Conservation (phyloP, 2,113 vertebrate genomes). For the Ia io region DNA sequence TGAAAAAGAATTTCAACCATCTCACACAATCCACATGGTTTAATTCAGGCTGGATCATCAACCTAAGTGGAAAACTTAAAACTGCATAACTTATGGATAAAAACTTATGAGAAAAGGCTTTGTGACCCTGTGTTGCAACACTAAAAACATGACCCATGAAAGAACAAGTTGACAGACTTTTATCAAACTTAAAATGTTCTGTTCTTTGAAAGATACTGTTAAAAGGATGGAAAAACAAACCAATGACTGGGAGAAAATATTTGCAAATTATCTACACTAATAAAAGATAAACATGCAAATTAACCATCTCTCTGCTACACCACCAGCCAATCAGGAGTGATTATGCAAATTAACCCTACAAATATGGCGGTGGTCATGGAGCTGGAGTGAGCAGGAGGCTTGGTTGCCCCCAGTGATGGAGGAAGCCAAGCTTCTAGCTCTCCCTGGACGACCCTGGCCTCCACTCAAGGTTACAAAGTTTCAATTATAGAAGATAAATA, state of each 20-base stretch:
- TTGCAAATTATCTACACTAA: neutral
- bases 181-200: neutral
- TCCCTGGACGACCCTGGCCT: too few species aligned
- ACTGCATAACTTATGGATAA: neutral
- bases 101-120: neutral
- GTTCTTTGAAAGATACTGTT: neutral
- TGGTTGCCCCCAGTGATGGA: too few species aligned
- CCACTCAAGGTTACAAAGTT: too few species aligned
- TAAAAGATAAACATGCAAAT: too few species aligned
- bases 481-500: too few species aligned
- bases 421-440: too few species aligned
- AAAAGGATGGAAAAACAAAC: neutral
- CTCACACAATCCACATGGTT: neutral
- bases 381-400: too few species aligned
- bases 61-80: neutral
- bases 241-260: neutral
- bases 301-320: too few species aligned
- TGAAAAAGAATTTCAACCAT: neutral
- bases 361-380: too few species aligned
- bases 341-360: too few species aligned
- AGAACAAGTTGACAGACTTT: neutral
- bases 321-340: too few species aligned
- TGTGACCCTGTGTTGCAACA: neutral
- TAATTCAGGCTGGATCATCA: neutral
- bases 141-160: neutral